Conservation (phyloP, 2,113 vertebrate species). For the Mirounga angustirostris region DNA sequence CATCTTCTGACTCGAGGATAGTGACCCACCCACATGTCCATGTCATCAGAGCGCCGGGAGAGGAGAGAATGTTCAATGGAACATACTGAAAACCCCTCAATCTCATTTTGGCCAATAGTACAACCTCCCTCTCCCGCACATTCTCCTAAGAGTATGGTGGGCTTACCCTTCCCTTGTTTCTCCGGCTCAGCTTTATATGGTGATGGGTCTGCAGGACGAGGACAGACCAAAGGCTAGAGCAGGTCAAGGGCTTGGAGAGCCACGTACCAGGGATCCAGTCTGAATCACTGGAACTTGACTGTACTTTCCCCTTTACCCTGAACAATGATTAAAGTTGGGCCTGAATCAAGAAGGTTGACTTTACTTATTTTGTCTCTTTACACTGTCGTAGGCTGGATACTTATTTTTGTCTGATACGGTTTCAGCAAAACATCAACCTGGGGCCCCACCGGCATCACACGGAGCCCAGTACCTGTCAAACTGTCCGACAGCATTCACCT, state of each 20-base stretch:
- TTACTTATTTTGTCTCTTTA: background rate
- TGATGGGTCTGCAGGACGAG: fast-evolving
- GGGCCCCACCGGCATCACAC: fast-evolving
- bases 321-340: background rate
- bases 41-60: background rate
- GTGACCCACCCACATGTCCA: background rate
- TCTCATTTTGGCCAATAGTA: background rate
- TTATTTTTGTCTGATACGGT: background rate
- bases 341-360: background rate
- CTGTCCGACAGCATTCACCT: fast-evolving
- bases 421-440: background rate
- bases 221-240: background rate
- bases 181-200: fast-evolving
- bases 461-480: background rate
- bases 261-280: background rate
- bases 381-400: background rate
- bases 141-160: background rate
- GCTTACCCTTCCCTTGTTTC: background rate
- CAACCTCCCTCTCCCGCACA: background rate
- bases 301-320: background rate
- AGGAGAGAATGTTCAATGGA: background rate
- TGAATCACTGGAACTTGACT: background rate
- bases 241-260: background rate
- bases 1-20: background rate
- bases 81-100: background rate